Evolutionary conservation across 1,140 invertebrate genomes (phyloP).

Genomic region (Lordiphosa collinella): DNA sequence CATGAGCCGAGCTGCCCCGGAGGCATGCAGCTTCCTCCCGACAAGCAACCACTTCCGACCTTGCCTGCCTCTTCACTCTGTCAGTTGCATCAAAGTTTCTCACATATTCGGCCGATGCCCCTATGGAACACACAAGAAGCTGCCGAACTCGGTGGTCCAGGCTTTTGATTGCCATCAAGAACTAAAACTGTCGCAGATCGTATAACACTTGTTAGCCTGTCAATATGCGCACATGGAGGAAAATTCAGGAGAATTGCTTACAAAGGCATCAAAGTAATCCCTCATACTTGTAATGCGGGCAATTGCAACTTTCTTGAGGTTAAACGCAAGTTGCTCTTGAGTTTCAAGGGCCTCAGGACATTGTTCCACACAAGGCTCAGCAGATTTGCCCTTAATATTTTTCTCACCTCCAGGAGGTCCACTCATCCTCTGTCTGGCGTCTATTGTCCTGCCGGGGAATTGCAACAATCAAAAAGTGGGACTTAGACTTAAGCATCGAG

Average conservation of each 20-base stretch:
- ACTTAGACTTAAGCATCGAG: slow-evolving; percentile 70
- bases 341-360: slow-evolving; percentile 17
- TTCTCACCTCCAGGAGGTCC: slow-evolving; percentile 77
- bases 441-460: slow-evolving; percentile 47
- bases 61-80: not conserved
- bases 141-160: slow-evolving; percentile 55
- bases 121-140: slow-evolving; percentile 69
- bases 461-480: slow-evolving; percentile 64
- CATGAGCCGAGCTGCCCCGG: slow-evolving; percentile 33
- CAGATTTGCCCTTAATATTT: slow-evolving; percentile 66
- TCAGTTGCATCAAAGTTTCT: slow-evolving; percentile 31
- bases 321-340: slow-evolving; percentile 75
- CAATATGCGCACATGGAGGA: slow-evolving; percentile 18
- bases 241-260: slow-evolving; percentile 45
- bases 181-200: slow-evolving; percentile 53
- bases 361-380: slow-evolving; percentile 35
- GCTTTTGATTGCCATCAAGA: slow-evolving; percentile 60
- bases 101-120: slow-evolving; percentile 32
- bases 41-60: slow-evolving; percentile 40
- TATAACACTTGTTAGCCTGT: slow-evolving; percentile 72
- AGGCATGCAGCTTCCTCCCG: slow-evolving; percentile 34
- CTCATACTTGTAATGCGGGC: slow-evolving; percentile 53
- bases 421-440: slow-evolving; percentile 41
- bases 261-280: slow-evolving; percentile 24
- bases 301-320: slow-evolving; percentile 78